phyloP scores from a whole-genome alignment of 1,140 invertebrate species.

The Meloidogyne floridensis region DNA sequence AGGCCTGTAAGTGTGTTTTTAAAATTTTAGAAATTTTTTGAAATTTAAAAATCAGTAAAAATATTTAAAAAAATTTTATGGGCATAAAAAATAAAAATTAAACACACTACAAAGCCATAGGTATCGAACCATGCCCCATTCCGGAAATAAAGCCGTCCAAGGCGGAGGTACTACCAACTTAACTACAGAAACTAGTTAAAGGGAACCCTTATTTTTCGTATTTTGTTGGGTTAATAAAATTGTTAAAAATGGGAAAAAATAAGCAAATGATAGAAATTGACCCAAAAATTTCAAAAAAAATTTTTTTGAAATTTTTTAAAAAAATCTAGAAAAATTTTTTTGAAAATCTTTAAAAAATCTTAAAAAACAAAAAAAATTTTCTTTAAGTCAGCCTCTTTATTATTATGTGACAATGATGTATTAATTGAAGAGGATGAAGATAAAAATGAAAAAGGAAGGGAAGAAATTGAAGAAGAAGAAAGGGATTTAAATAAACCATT shows the following conservation, averaged over 20 bases:
- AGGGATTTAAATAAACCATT: conserved; percentile 4
- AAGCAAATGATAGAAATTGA: too few species aligned
- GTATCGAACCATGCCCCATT: too few species aligned
- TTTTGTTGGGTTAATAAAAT: too few species aligned
- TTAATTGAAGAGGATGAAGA: conserved; percentile 25
- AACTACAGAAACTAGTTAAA: too few species aligned
- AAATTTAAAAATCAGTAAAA: background rate
- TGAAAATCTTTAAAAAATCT: too few species aligned
- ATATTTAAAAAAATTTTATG: background rate
- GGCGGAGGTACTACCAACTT: too few species aligned
- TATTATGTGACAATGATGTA: conserved; percentile 36
- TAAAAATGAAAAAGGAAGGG: conserved; percentile 8
- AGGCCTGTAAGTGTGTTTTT: background rate
- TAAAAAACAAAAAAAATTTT: background rate
- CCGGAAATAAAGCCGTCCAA: too few species aligned
- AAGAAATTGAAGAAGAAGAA: conserved; percentile 11
- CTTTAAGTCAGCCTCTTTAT: conserved; percentile 30
- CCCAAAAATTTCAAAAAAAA: background rate
- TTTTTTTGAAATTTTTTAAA: background rate
- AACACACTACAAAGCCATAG: too few species aligned
- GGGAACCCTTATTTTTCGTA: too few species aligned
- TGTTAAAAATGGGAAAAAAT: too few species aligned
- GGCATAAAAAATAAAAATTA: too few species aligned
- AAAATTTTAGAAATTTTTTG: background rate
- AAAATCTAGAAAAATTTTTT: conserved; percentile 17